A percentile compares a stretch with the other conserved stretches of the same genome.
Evolutionary conservation across 2,888 invertebrate species (phyloP).

Genomic region (Andrena minutula): DNA sequence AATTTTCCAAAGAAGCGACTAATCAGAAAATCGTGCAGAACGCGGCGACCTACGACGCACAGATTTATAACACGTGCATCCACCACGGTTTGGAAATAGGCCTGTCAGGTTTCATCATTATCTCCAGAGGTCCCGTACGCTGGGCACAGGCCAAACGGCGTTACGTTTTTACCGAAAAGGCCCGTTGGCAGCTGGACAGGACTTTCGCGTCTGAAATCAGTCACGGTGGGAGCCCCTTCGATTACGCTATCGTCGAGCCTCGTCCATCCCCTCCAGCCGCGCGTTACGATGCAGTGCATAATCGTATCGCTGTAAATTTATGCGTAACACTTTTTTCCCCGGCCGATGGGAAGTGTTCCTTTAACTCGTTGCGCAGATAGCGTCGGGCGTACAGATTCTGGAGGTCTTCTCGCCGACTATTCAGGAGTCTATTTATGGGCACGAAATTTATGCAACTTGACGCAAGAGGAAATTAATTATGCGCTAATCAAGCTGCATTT

Average conservation of each 20-base stretch:
- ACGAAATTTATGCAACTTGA: constrained; percentile 53
- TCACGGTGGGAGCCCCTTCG: not conserved
- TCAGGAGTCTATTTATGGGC: constrained; percentile 36
- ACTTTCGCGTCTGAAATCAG: constrained; percentile 19
- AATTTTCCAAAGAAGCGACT: not conserved
- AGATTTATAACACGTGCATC: constrained; percentile 57
- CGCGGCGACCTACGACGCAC: constrained; percentile 9
- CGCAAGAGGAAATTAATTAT: constrained; percentile 56
- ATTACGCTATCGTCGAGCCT: constrained; percentile 10
- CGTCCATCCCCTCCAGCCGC: not conserved
- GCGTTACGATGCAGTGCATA: no score
- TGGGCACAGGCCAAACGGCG: constrained; percentile 45
- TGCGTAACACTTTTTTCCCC: not conserved
- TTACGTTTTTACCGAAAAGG: constrained; percentile 32
- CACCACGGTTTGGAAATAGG: constrained; percentile 48
- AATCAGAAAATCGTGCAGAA: constrained; percentile 1
- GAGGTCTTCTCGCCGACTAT: constrained; percentile 15
- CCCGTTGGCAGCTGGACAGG: constrained; percentile 20
- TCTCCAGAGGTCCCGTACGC: constrained; percentile 39
- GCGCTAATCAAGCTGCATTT: constrained; percentile 54
- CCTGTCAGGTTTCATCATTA: constrained; percentile 62
- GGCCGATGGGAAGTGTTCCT: not conserved
- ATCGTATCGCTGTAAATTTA: not conserved
- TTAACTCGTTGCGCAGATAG: not conserved
- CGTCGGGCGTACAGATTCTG: constrained; percentile 6